Base-by-base conservation (phyloP, 2,797 vertebrate genomes). In the Eutrigla gurnardus region DNA sequence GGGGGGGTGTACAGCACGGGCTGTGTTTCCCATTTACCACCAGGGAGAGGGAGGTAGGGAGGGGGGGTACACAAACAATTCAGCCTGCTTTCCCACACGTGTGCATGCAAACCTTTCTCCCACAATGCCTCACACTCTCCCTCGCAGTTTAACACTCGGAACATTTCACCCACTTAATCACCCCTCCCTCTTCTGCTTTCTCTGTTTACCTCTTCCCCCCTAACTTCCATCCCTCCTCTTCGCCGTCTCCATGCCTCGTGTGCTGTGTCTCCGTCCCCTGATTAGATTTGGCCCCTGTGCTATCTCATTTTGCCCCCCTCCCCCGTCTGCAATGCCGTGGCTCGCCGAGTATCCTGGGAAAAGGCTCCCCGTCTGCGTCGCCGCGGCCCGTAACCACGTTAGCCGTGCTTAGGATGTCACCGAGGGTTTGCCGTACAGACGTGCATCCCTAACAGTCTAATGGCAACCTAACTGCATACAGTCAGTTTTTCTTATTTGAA, bases 261-360 rank as follows among this genome's bases (percentile, higher is more conserved):
- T 49, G 79, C 73, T 33, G 73, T 75, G 70, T 86, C 85, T 84
- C 63, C 11, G 62, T 79, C 73, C 83, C 75, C 73, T 92, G 90
- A 94, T 93, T 89, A 86, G 90, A 93, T 94, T 93, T 88, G 88
- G 86, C 70, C 86, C 76, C 65, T 40, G 58, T 64, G 78, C 89
- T 86, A 93, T 94, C 90, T 88, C 86, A 93, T 93, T 92, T 92
- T 86, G 75, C 64, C 75, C 25, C 25, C 25, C 25, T 25, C 77
- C 63, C 78, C 79, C 65, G 82, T 86, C 87, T 86, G 86, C 60
- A 73, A 64, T 66, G 70, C 82, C 62, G 35, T 10, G 80, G 79
- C 81, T 83, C 9, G 32, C 82, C 9, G 66, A 78, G 84, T 74
- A 81, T 65, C 90, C 78, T 80, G 88, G 88, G 91, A 90, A 25